Evolutionary conservation across 2,113 vertebrate species (phyloP).

Genomic region (Microcebus griseorufus): DNA sequence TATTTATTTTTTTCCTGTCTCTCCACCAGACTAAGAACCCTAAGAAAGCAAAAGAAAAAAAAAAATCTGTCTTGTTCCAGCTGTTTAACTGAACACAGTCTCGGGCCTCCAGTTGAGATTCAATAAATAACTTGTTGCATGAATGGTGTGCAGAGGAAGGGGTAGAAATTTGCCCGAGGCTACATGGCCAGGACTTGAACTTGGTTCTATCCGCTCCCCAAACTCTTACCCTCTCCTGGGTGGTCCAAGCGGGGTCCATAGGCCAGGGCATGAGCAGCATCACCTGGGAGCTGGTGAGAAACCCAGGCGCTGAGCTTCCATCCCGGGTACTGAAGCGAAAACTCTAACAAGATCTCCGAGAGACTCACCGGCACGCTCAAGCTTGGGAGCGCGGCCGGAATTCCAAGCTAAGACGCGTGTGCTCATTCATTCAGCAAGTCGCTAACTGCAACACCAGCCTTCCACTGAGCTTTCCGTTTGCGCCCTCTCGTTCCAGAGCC

Average conservation of each 20-base stretch:
- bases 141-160: not conserved
- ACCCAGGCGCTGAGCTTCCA: not conserved
- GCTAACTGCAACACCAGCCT: not conserved
- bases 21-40: not conserved
- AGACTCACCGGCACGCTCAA: not conserved
- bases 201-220: not conserved
- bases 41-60: not conserved
- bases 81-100: not conserved
- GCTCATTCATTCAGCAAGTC: not conserved
- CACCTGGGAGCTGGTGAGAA: not conserved
- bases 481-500: not conserved
- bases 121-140: not conserved
- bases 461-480: not conserved
- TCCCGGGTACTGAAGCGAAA: not conserved
- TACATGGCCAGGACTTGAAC: not conserved
- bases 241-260: not conserved
- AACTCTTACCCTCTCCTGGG: not conserved
- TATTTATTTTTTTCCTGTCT: not conserved
- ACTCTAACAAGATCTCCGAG: not conserved
- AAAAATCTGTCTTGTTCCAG: not conserved
- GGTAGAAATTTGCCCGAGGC: not conserved
- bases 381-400: not conserved
- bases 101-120: not conserved
- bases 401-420: not conserved
- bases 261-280: rapidly evolving